Evolutionary conservation across 1,140 invertebrate species (phyloP), one percentile per base, ranked within the genome.

Genomic region (Melanaphis sacchari): DNA sequence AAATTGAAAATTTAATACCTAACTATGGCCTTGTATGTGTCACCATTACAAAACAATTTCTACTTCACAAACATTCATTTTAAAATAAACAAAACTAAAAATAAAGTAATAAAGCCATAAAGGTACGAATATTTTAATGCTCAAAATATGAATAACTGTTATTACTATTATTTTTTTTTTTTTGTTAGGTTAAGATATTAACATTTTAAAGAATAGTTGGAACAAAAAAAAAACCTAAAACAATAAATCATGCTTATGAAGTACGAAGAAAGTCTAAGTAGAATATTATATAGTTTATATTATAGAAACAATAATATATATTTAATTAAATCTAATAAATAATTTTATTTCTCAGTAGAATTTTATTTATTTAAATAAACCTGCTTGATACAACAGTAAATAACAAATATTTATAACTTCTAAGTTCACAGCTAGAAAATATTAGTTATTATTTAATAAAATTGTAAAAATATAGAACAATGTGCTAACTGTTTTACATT

Each of bases 321-420:
- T 66, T n/a, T n/a, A n/a, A 66, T 66, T 66, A 66, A 66, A 66
- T 66, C 31, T n/a, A 66, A 66, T 66, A 66, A 66, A 66, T 66
- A 66, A n/a, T 76, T 76, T n/a, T 76, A n/a, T 5, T 76, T n/a
- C n/a, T n/a, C n/a, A n/a, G 26, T 36, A 76, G 15, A 15, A 76
- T 36, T n/a, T n/a, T 0, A 7, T 76, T 76, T 76, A 76, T 76
- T n/a, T 76, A n/a, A 76, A 76, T 36, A 18, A 18, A 18, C 2
- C 18, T 49, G 18, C 46, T 49, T 1, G 18, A 49, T 49, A 21
- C 15, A 49, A n/a, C 18, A 76, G n/a, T n/a, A n/a, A n/a, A 76
- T n/a, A 15, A 18, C 15, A 76, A 6, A n/a, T n/a, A n/a, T n/a
- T n/a, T n/a, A n/a, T n/a, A 76, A 66, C 15, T n/a, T 66, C n/a